Percentiles rank a stretch among this genome's conserved stretches.
Evolutionary conservation across 2,797 vertebrate genomes (phyloP).

Genomic region (Xyrichtys novacula): DNA sequence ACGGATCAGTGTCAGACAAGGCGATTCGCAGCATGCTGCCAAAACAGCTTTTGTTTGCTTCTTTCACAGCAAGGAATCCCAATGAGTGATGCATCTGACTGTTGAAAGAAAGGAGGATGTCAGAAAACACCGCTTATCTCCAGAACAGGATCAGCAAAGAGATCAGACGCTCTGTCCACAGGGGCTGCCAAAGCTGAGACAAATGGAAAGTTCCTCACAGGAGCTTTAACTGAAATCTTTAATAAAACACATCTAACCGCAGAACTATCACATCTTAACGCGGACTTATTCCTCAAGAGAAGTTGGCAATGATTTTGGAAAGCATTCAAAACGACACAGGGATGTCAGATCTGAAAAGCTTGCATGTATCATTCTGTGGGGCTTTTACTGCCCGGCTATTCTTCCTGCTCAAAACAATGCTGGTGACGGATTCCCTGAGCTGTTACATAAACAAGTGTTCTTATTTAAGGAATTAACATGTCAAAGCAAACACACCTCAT

Average conservation of each 20-base stretch:
- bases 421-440: conserved; percentile 35
- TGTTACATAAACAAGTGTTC: conserved; percentile 68
- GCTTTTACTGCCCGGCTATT: neutral
- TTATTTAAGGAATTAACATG: conserved; percentile 71
- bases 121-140: no score
- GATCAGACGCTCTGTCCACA: no score
- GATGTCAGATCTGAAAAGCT: neutral
- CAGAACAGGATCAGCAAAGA: no score
- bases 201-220: neutral
- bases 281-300: neutral
- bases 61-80: neutral
- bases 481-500: conserved; percentile 73
- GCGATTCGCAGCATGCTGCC: no score
- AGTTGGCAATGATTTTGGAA: neutral
- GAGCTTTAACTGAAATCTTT: neutral
- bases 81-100: no score
- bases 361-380: neutral
- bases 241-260: neutral
- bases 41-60: neutral
- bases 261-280: neutral
- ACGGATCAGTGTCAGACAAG: no score
- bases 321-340: neutral
- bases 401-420: conserved; percentile 6
- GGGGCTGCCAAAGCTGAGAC: no score
- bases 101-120: no score